Percentiles rank a stretch among this genome's conserved stretches.
Evolutionary conservation across 1,140 invertebrate species (phyloP).

Genomic region (Gryllus bimaculatus): DNA sequence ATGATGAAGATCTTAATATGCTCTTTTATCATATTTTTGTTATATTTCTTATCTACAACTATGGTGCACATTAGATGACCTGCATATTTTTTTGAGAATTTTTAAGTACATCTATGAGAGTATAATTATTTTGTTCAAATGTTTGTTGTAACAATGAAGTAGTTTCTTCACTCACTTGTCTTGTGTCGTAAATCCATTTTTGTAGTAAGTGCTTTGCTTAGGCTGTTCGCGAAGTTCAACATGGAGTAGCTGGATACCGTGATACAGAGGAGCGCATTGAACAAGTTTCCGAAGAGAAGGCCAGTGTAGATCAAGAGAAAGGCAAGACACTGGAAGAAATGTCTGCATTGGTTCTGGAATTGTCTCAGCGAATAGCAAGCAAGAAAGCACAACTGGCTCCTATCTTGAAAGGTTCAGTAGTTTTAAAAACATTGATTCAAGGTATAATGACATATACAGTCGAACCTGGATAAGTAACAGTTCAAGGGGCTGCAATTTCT

Average conservation of each 20-base stretch:
- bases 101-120: too few species aligned
- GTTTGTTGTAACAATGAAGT: too few species aligned
- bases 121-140: too few species aligned
- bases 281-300: slow-evolving; percentile 46
- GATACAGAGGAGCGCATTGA: slow-evolving; percentile 45
- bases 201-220: slow-evolving; percentile 17
- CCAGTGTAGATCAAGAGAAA: slow-evolving; percentile 45
- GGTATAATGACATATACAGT: background rate
- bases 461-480: background rate
- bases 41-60: too few species aligned
- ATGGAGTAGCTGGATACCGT: slow-evolving; percentile 43
- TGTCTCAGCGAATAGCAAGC: slow-evolving; percentile 43
- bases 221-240: slow-evolving; percentile 29
- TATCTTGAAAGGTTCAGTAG: slow-evolving; percentile 44
- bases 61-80: too few species aligned
- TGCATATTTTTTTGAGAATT: too few species aligned
- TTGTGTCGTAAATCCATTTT: too few species aligned
- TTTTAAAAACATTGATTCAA: background rate
- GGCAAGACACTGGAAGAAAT: slow-evolving; percentile 47
- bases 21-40: too few species aligned
- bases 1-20: too few species aligned
- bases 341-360: slow-evolving; percentile 42
- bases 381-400: slow-evolving; percentile 50
- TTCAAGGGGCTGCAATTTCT: background rate
- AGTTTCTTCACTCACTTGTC: too few species aligned